Evolutionary conservation across 2,888 invertebrate species (phyloP).

Genomic region (Limnephilus rhombicus): DNA sequence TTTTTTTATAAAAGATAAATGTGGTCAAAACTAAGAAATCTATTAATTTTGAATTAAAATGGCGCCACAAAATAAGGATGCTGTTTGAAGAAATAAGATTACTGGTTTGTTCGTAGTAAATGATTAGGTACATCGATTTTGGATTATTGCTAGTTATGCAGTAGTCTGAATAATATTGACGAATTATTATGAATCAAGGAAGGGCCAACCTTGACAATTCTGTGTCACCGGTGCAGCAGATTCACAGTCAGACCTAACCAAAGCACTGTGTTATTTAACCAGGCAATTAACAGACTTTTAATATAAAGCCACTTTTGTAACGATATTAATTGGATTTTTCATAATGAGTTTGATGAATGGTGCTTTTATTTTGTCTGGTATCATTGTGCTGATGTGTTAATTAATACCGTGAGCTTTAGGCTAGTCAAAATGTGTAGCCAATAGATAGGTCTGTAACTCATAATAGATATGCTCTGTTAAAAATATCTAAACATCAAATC

Average conservation of each 20-base stretch:
- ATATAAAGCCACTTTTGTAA: constrained; percentile 49
- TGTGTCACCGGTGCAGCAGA: not conserved
- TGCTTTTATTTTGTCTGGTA: constrained; percentile 18
- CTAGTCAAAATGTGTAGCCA: not conserved
- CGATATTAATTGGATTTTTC: constrained; percentile 46
- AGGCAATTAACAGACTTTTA: constrained; percentile 55
- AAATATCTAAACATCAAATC: no score
- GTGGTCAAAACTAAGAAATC: no score
- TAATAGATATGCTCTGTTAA: no score
- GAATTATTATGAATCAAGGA: not conserved
- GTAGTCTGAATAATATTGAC: not conserved
- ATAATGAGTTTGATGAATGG: constrained; percentile 26
- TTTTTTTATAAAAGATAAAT: no score
- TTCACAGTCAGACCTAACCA: not conserved
- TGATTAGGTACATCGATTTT: no score
- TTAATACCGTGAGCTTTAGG: not conserved
- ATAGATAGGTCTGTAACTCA: no score
- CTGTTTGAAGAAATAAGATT: no score
- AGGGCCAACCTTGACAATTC: not conserved
- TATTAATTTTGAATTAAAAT: no score
- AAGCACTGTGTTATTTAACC: constrained; percentile 51
- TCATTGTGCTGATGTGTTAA: constrained; percentile 12
- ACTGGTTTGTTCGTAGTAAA: no score
- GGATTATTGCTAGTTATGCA: no score
- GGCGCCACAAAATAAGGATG: no score